Base-by-base conservation (phyloP, 2,797 vertebrate genomes). In the Brachyrhaphis roseni region DNA sequence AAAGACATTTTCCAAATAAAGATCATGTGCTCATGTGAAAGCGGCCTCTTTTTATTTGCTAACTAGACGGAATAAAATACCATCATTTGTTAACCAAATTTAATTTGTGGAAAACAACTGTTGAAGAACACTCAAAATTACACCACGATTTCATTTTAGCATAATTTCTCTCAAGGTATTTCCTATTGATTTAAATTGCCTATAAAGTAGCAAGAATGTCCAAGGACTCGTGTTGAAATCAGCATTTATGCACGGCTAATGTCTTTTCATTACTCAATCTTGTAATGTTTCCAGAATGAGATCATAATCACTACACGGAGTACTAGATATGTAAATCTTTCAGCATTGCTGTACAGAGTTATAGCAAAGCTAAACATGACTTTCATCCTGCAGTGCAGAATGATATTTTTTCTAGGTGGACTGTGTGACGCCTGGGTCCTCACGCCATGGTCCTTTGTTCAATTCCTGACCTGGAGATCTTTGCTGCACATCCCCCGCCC, bases 131-230 rank as follows among this genome's bases (percentile, higher is more conserved):
- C 68, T 46, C 68, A 28, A 72, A 72, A 46, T 46, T 8, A 72
- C 13, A 28, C 43, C 10, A 45, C 46, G 68, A 28, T 72, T 72
- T 46, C n/a, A 18, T 46, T 46, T 72, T 46, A 28, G 68, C 51
- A 74, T 74, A 55, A 41, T 74, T 74, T n/a, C 73, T 74, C 49
- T 74, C 49, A 41, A 39, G 51, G 73, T 55, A 74, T 55, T 74
- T 74, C 12, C 11, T 57, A 55, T 74, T n/a, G 36, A 74, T 74
- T 41, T n/a, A 57, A 55, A 41, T 57, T n/a, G 26, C 36, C 8
- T 51, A 36, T 12, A 73, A 49, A 49, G 47, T 20, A 51, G 11
- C 18, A 36, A 39, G 34, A 36, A 51, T 23, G 46, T 72, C 46
- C 20, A 41, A 68, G 20, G 23, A 41, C 8, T 72, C 41, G 5